phyloP scores from a whole-genome alignment of 1,140 invertebrate species.

The Globodera ellingtonae region DNA sequence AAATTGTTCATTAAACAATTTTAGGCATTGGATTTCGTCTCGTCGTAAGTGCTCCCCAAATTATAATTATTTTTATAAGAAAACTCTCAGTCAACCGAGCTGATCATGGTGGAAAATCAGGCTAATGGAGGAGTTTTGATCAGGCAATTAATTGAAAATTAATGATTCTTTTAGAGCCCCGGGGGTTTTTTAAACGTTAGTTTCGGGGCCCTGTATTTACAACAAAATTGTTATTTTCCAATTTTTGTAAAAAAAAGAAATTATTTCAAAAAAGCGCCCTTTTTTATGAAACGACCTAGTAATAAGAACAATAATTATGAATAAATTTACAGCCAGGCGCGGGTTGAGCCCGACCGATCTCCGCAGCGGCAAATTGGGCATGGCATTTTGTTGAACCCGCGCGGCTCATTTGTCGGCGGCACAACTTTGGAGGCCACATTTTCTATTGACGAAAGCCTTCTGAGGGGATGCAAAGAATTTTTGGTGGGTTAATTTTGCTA shows the following conservation, averaged over 20 bases:
- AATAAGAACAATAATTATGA: background rate
- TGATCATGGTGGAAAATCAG: background rate
- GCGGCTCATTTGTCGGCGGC: constrained; percentile 13
- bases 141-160: background rate
- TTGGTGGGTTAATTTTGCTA: background rate
- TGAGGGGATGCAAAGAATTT: constrained; percentile 19
- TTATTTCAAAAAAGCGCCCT: no score
- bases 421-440: constrained; percentile 9
- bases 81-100: background rate
- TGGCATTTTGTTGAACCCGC: constrained; percentile 15
- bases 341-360: background rate
- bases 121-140: background rate
- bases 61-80: background rate
- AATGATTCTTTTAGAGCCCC: background rate
- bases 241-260: no score
- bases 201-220: no score
- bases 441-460: constrained; percentile 15
- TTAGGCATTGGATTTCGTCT: constrained; percentile 14
- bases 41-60: background rate
- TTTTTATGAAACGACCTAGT: no score
- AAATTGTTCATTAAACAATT: background rate
- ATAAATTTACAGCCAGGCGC: background rate
- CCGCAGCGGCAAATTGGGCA: constrained; percentile 7
- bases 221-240: no score
- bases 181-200: no score